phyloP scores from a whole-genome alignment of 2,888 invertebrate species.

The Polymixis flavicincta region DNA sequence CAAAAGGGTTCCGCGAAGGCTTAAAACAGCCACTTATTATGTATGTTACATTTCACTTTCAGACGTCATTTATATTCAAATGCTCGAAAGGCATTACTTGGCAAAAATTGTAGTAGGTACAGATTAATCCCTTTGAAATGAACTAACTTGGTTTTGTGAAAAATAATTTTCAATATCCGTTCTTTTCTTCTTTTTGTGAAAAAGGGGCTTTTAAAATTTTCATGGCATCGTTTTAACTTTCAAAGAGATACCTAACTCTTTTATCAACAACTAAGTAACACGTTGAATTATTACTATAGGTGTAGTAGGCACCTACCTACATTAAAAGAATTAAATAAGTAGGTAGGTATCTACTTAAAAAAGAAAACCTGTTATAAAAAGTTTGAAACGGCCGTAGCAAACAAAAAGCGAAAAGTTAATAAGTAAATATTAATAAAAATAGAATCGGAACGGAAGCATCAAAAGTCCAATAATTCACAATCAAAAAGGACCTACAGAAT shows the following conservation, averaged over 20 bases:
- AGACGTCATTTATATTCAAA: conserved; percentile 91
- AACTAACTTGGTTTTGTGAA: conserved; percentile 83
- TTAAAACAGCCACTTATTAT: conserved; percentile 91
- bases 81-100: conserved; percentile 90
- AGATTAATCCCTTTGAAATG: conserved; percentile 88
- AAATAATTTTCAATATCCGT: conserved; percentile 76
- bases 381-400: conserved; percentile 44
- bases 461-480: conserved; percentile 88
- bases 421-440: conserved; percentile 84
- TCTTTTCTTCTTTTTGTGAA: conserved; percentile 1
- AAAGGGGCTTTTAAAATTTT: background rate
- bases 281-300: background rate
- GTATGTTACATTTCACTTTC: conserved; percentile 91
- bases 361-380: conserved; percentile 32
- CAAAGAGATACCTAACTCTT: background rate
- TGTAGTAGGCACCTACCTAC: background rate
- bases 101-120: conserved; percentile 85
- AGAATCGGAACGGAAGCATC: conserved; percentile 87
- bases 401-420: conserved; percentile 74
- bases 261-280: background rate
- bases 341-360: background rate
- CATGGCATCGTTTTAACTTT: background rate
- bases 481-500: conserved; percentile 87
- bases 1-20: conserved; percentile 90
- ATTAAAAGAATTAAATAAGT: background rate